Evolutionary conservation across 2,797 vertebrate genomes (phyloP).

Genomic region (Ceryle rudis): DNA sequence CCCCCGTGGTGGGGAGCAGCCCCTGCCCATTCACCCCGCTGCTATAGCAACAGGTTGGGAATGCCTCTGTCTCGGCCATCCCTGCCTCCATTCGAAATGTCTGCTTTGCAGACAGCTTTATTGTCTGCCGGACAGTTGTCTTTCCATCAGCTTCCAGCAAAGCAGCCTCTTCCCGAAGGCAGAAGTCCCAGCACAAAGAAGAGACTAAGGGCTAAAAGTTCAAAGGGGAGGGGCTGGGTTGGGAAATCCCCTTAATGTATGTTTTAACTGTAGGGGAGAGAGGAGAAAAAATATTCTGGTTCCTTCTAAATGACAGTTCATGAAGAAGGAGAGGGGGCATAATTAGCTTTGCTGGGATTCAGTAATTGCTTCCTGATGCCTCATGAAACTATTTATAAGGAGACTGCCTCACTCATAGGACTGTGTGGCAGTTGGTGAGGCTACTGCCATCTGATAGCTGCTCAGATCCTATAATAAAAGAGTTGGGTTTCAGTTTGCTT

Average conservation of each 20-base stretch:
- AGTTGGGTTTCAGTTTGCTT: background rate
- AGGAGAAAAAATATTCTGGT: background rate
- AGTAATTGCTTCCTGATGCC: conserved; percentile 37
- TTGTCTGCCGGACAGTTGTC: conserved; percentile 54
- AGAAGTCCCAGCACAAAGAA: conserved; percentile 37
- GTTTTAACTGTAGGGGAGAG: conserved; percentile 7
- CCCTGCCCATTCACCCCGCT: conserved; percentile 39
- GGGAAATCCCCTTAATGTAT: background rate
- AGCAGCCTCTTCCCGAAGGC: conserved; percentile 21
- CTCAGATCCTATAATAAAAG: background rate
- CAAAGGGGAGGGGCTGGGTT: background rate
- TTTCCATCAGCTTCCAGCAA: conserved; percentile 31
- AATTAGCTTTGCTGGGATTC: conserved; percentile 32
- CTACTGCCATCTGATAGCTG: background rate
- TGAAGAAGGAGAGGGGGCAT: conserved; percentile 4
- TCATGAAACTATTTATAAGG: background rate
- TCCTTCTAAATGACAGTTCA: background rate
- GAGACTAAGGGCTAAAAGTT: conserved; percentile 2
- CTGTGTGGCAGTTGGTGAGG: background rate
- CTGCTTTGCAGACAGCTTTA: conserved; percentile 41
- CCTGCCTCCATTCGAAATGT: conserved; percentile 11
- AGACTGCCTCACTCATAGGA: background rate
- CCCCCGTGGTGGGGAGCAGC: background rate
- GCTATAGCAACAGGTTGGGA: conserved; percentile 75
- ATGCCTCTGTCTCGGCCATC: conserved; percentile 25